phyloP scores from a whole-genome alignment of 2,113 vertebrate species.

The Brienomyrus brachyistius region DNA sequence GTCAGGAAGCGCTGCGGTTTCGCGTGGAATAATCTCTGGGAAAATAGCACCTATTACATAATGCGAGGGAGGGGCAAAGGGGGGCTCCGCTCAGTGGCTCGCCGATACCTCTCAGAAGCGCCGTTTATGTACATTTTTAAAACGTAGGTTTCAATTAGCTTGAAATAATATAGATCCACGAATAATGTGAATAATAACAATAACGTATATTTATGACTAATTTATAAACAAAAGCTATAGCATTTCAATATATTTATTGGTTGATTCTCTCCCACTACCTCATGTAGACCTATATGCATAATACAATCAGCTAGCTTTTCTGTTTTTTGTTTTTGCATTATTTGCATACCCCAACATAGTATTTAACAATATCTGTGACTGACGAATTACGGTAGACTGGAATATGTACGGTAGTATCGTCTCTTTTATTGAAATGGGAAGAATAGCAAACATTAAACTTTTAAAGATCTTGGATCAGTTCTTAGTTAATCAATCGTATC shows the following conservation, averaged over 20 bases:
- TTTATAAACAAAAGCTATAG: neutral
- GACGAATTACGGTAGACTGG: neutral
- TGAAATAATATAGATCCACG: neutral
- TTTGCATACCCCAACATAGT: neutral
- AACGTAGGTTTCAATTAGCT: neutral
- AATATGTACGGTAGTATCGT: neutral
- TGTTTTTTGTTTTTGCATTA: neutral
- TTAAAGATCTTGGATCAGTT: neutral
- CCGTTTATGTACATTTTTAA: neutral
- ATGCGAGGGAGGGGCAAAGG: neutral
- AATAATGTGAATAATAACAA: neutral
- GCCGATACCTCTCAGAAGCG: neutral
- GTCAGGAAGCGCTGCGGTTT: neutral
- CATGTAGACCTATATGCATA: neutral
- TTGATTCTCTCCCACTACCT: neutral
- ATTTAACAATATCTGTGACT: neutral
- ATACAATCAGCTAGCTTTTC: neutral
- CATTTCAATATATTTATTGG: neutral
- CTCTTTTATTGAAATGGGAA: neutral
- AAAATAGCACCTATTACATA: neutral
- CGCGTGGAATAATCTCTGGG: conserved; percentile 23
- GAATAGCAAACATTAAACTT: neutral
- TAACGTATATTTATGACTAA: neutral
- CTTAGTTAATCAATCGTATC: neutral
- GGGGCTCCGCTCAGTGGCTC: neutral